Evolutionary conservation across 2,113 vertebrate species (phyloP).

Genomic region (Leptodactylus fuscus): DNA sequence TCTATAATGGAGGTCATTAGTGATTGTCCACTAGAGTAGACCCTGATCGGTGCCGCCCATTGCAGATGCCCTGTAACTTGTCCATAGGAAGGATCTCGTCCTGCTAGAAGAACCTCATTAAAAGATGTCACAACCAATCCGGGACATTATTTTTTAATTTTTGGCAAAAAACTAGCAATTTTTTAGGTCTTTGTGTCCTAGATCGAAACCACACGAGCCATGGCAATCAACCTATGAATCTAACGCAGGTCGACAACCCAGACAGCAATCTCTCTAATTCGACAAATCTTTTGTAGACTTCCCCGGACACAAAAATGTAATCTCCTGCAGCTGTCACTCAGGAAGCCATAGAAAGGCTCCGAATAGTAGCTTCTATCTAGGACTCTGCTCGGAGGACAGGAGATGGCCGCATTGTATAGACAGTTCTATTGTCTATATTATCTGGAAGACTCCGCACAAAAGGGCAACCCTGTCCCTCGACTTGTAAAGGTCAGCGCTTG

Average conservation of each 20-base stretch:
- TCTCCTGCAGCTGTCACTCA: neutral
- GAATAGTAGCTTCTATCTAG: neutral
- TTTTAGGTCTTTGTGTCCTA: too few relatives aligned
- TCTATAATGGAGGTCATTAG: neutral
- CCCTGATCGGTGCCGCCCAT: too few relatives aligned
- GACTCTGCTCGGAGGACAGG: neutral
- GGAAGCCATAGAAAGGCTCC: neutral
- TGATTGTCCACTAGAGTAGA: neutral
- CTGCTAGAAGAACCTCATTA: neutral
- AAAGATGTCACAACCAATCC: neutral
- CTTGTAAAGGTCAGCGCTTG: conserved; percentile 53
- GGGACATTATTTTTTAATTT: neutral
- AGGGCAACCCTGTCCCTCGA: conserved; percentile 53
- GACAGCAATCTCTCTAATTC: neutral
- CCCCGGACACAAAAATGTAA: conserved; percentile 9
- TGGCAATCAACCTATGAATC: neutral
- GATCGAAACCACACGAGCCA: neutral
- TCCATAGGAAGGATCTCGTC: neutral
- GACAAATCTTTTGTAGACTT: conserved; percentile 13
- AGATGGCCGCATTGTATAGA: conserved; percentile 9
- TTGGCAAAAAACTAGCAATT: neutral
- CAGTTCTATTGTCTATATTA: conserved; percentile 47
- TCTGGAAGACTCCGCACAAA: conserved; percentile 46
- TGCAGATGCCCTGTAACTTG: too few relatives aligned
- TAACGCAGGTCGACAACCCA: neutral